A percentile compares a stretch with the other conserved stretches of the same genome.
phyloP scores from a whole-genome alignment of 2,113 vertebrate species.

The Lucifuga dentata region DNA sequence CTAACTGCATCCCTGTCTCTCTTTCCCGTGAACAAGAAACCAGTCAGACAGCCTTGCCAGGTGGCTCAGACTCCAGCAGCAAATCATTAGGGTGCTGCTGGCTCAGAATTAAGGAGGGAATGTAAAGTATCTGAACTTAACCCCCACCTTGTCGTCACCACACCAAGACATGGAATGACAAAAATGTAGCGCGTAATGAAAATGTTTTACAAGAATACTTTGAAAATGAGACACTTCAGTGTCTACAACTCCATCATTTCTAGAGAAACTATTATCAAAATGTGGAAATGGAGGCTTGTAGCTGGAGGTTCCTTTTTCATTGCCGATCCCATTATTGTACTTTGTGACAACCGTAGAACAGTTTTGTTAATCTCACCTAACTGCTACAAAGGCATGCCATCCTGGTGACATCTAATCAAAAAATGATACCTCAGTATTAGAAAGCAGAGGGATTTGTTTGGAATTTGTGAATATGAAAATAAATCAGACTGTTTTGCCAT shows the following conservation, averaged over 20 bases:
- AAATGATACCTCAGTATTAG: no score
- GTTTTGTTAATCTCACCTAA: background rate
- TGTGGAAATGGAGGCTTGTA: background rate
- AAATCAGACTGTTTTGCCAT: background rate
- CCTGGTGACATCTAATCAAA: background rate
- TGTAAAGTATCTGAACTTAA: slow-evolving; percentile 66
- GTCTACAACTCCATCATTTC: background rate
- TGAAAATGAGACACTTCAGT: background rate
- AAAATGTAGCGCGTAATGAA: slow-evolving; percentile 24
- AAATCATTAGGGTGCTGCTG: slow-evolving; percentile 68
- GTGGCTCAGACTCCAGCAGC: slow-evolving; percentile 36
- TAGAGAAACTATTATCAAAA: no score
- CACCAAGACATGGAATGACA: slow-evolving; percentile 66
- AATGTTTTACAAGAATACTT: background rate
- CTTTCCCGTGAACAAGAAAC: slow-evolving; percentile 52
- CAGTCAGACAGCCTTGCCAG: slow-evolving; percentile 68
- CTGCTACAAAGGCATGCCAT: background rate
- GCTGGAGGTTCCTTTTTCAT: background rate
- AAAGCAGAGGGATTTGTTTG: no score
- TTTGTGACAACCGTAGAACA: slow-evolving; percentile 13
- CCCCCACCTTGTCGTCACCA: slow-evolving; percentile 44
- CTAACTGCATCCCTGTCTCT: slow-evolving; percentile 31
- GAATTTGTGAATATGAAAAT: no score
- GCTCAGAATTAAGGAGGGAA: slow-evolving; percentile 66
- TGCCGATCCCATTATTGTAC: slow-evolving; percentile 32